Evolutionary conservation across 2,888 invertebrate genomes (phyloP).

Genomic region (Drosophila niveifrons): DNA sequence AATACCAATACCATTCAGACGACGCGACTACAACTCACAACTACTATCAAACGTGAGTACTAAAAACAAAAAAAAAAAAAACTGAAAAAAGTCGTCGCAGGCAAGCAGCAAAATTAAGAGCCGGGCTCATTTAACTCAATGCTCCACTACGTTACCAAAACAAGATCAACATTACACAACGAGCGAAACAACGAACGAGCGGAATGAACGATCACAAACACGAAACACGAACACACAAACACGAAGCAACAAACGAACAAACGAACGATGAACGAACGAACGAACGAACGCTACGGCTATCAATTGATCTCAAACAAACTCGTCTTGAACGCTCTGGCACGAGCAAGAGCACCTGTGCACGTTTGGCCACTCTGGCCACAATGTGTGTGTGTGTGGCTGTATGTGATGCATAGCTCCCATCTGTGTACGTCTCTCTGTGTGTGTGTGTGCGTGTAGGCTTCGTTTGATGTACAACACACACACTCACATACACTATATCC

Average conservation of each 20-base stretch:
- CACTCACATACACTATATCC: conserved; percentile 5
- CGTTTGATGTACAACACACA: conserved; percentile 46
- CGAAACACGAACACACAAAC: conserved; percentile 9
- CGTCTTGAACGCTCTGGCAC: conserved; percentile 62
- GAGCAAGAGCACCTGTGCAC: conserved; percentile 61
- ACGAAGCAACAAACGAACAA: too few relatives aligned
- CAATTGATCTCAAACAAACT: conserved; percentile 75
- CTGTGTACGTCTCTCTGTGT: too few relatives aligned
- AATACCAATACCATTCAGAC: conserved; percentile 75
- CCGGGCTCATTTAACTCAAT: conserved; percentile 75
- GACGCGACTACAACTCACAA: conserved; percentile 48
- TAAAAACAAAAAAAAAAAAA: neutral
- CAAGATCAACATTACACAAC: conserved; percentile 80
- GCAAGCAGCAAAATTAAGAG: conserved; percentile 68
- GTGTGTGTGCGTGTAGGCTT: conserved; percentile 44
- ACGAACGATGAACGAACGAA: too few relatives aligned
- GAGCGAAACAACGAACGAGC: neutral
- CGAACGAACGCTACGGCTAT: conserved; percentile 57
- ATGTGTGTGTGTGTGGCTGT: too few relatives aligned
- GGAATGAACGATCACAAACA: too few relatives aligned
- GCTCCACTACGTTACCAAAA: conserved; percentile 79
- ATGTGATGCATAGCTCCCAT: too few relatives aligned
- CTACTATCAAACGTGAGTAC: conserved; percentile 33
- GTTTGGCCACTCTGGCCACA: conserved; percentile 36
- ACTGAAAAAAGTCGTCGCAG: conserved; percentile 46